Evolutionary conservation across 2,888 invertebrate species (phyloP).

Genomic region (Cantharis rufa): DNA sequence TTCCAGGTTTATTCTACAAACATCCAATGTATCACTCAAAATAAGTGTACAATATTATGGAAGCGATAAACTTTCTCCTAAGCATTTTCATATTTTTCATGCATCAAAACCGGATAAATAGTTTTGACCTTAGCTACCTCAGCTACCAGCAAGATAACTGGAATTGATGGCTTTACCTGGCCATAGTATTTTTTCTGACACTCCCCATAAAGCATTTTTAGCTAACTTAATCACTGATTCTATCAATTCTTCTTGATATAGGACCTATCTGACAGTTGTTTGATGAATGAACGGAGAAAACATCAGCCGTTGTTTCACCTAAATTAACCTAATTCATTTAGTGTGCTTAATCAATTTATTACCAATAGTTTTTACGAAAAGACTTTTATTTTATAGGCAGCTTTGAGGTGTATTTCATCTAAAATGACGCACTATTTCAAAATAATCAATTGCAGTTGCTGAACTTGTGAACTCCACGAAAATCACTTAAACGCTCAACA

Average conservation of each 20-base stretch:
- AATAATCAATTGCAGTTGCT: too few species aligned
- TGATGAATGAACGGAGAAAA: neutral
- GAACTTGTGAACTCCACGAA: too few species aligned
- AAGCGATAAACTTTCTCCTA: neutral
- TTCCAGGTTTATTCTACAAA: neutral
- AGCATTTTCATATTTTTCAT: neutral
- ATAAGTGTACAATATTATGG: neutral
- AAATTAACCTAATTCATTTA: too few species aligned
- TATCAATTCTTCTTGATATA: neutral
- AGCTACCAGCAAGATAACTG: neutral
- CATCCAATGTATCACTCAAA: neutral
- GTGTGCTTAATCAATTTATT: too few species aligned
- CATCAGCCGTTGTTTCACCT: too few species aligned
- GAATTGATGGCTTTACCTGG: neutral
- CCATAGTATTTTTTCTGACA: neutral
- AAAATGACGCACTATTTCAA: too few species aligned
- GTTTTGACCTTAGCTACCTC: neutral
- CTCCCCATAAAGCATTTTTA: neutral
- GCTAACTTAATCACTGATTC: neutral
- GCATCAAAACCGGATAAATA: neutral
- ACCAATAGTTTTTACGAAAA: too few species aligned
- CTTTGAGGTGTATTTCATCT: too few species aligned
- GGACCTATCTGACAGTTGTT: neutral
- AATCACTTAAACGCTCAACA: too few species aligned
- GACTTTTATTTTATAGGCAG: too few species aligned